Evolutionary conservation across 1,140 invertebrate genomes (phyloP).

Genomic region (Lycorma delicatula): DNA sequence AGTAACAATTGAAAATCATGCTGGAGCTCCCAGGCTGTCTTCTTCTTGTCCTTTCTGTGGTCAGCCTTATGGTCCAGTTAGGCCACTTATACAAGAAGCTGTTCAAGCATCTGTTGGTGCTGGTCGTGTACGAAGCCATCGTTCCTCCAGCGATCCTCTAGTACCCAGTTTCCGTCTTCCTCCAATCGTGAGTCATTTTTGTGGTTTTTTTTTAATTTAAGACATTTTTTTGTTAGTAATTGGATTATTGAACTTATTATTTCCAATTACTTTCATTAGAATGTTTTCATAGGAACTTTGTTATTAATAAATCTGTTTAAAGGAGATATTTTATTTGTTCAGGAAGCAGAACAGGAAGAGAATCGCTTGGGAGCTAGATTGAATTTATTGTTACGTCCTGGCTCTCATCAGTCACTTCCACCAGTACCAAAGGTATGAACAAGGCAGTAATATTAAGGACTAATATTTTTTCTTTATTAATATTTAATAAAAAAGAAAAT

Average conservation of each 20-base stretch:
- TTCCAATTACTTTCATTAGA: too few relatives aligned
- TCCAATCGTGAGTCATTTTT: constrained; percentile 32
- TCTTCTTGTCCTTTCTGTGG: constrained; percentile 29
- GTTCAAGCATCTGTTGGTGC: constrained; percentile 24
- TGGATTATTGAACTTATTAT: too few relatives aligned
- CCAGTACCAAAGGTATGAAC: constrained; percentile 19
- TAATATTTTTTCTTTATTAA: too few relatives aligned
- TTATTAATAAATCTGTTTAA: neutral
- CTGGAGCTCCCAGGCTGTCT: constrained; percentile 5
- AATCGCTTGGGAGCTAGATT: neutral
- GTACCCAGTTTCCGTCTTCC: constrained; percentile 30
- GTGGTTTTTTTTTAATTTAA: too few relatives aligned
- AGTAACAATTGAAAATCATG: constrained; percentile 23
- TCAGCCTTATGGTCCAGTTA: constrained; percentile 17
- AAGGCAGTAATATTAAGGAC: too few relatives aligned
- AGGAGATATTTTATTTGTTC: neutral
- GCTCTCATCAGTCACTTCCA: constrained; percentile 6
- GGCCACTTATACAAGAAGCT: neutral
- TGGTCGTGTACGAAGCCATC: constrained; percentile 25
- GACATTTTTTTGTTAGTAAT: too few relatives aligned
- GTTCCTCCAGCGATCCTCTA: constrained; percentile 30
- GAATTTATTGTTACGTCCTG: neutral
- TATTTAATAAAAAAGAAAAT: too few relatives aligned
- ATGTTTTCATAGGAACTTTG: too few relatives aligned
- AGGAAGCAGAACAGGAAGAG: constrained; percentile 8